Conservation (phyloP, 2,113 vertebrate species). For the Urocynchramus pylzowi region DNA sequence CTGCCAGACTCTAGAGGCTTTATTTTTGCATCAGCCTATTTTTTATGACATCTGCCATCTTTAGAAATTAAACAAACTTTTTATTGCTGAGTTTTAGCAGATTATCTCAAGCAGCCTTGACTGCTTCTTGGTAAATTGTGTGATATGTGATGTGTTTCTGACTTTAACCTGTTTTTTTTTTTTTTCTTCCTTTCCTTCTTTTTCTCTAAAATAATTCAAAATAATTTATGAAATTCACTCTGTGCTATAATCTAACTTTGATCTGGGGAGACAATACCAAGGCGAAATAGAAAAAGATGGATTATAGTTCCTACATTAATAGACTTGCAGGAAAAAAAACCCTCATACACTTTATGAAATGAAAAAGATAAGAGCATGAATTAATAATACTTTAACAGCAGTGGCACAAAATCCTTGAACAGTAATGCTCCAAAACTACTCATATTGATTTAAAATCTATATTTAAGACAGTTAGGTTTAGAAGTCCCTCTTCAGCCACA, state of each 20-base stretch:
- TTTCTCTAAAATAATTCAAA: conserved; percentile 15
- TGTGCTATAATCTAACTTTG: conserved; percentile 43
- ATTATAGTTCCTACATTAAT: conserved; percentile 47
- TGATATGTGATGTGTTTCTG: not conserved
- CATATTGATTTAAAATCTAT: conserved; percentile 62
- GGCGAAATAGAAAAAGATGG: conserved; percentile 19
- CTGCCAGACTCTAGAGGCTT: conserved; percentile 51
- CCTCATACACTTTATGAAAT: conserved; percentile 7
- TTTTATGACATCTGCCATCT: conserved; percentile 56
- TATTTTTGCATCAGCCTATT: conserved; percentile 41
- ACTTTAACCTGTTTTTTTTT: conserved; percentile 11
- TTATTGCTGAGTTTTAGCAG: conserved; percentile 39
- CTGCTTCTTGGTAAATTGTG: conserved; percentile 12
- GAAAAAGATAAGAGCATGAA: conserved; percentile 53
- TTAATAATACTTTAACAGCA: conserved; percentile 53
- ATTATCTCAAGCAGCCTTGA: conserved; percentile 31
- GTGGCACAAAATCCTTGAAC: conserved; percentile 56
- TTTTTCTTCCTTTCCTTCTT: not conserved
- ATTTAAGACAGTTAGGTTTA: conserved; percentile 43
- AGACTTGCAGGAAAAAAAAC: not conserved
- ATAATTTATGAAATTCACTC: conserved; percentile 53
- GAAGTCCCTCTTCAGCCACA: conserved; percentile 17
- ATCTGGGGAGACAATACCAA: conserved; percentile 46
- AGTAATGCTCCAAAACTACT: conserved; percentile 31
- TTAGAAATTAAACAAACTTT: conserved; percentile 62